A percentile compares a stretch with the other conserved stretches of the same genome.
These are phyloP conservation scores for human DNA, from an alignment of 2,113 vertebrate species.

Conservation along the genomic window DNA sequence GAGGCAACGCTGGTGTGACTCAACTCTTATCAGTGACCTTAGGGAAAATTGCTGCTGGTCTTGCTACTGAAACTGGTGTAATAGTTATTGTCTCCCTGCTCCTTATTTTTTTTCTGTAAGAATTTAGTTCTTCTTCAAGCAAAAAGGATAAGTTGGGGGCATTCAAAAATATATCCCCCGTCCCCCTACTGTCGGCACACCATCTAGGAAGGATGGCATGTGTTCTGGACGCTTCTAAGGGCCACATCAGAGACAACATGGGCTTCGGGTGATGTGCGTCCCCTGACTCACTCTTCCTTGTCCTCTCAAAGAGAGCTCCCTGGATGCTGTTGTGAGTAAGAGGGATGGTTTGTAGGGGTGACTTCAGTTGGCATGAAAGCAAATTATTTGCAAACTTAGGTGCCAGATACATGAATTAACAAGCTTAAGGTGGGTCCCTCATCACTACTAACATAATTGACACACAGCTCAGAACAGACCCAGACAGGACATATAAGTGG, in stretches of 20 bases:
- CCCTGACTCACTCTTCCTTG: neutral
- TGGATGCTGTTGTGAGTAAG: accelerated
- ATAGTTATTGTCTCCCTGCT: neutral
- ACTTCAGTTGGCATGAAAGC: neutral
- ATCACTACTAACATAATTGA: neutral
- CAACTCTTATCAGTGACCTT: neutral
- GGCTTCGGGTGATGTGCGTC: neutral
- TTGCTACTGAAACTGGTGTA: neutral
- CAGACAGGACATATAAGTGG: neutral
- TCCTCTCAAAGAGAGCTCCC: neutral
- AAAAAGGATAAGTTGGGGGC: neutral
- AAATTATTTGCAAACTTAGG: neutral
- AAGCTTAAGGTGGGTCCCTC: neutral
- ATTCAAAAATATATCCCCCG: neutral
- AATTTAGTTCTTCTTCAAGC: slow-evolving; percentile 15
- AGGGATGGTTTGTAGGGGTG: neutral
- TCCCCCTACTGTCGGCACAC: neutral
- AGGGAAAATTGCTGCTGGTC: neutral
- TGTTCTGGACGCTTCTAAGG: neutral
- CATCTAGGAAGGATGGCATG: neutral
- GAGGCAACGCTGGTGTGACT: neutral
- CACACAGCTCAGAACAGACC: neutral
- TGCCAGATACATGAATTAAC: neutral
- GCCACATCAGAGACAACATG: neutral
- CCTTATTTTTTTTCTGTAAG: neutral